Percentiles rank a stretch among this genome's conserved stretches.
These are phyloP conservation scores for Idaea dimidiata DNA, from an alignment of 2,888 invertebrate species.

Conservation along the genomic window DNA sequence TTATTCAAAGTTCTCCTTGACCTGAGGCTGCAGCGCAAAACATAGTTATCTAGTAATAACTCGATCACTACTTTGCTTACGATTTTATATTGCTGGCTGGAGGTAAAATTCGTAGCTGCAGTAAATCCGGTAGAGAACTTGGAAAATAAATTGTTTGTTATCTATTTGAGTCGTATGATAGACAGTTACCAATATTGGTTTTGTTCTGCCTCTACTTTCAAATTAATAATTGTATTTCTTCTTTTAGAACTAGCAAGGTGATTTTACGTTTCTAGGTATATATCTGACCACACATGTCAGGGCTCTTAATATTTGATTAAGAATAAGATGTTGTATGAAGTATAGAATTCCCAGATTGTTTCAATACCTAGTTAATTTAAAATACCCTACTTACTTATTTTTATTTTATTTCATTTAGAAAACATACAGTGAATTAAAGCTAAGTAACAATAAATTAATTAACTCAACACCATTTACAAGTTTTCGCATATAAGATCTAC, in stretches of 20 bases:
- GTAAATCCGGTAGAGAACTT: not conserved
- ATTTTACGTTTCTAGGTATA: not conserved
- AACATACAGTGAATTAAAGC: too few relatives aligned
- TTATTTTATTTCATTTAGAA: too few relatives aligned
- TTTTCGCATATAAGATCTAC: too few relatives aligned
- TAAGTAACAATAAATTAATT: too few relatives aligned
- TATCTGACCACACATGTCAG: too few relatives aligned
- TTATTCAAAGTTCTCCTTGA: slow-evolving; percentile 15
- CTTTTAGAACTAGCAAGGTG: not conserved
- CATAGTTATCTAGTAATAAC: slow-evolving; percentile 1
- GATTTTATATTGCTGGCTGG: not conserved
- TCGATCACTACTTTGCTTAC: slow-evolving; percentile 17
- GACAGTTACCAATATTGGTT: not conserved
- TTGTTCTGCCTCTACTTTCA: not conserved
- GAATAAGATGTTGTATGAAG: too few relatives aligned
- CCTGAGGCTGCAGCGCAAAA: slow-evolving; percentile 14
- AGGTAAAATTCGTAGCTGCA: not conserved
- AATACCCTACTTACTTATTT: too few relatives aligned
- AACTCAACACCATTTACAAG: too few relatives aligned
- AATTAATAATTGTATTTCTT: not conserved
- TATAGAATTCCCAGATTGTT: too few relatives aligned
- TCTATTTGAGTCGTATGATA: not conserved
- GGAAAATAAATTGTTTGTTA: not conserved
- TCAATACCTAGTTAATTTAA: too few relatives aligned
- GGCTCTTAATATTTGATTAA: slow-evolving; percentile 6